Base-by-base conservation (phyloP, 2,888 invertebrate genomes). In the Lasioglossum marginatum region DNA sequence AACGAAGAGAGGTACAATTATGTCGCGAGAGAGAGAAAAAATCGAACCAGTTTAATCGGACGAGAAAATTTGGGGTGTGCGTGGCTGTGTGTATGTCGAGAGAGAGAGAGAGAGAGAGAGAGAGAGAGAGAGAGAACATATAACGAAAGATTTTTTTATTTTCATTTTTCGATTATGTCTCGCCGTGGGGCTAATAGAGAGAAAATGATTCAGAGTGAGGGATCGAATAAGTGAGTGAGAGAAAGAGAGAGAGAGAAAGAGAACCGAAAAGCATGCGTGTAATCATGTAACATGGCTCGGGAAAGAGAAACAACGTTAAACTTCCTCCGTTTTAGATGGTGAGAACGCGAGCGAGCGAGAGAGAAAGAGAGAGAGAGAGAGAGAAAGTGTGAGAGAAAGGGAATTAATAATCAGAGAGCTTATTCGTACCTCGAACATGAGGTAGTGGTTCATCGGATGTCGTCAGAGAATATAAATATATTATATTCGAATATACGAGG, bases 341-440 rank as follows among this genome's bases (percentile, higher is more conserved):
- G 37, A 63, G 66, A 78, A 63, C 23, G 37, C 19, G 23, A 45
- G 60, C 27, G 31, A 23, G 27, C 19, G 31, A 8, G n/a, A 52
- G 14, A 73, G 19, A 45, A 4, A 52, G 63, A 71, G 60, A 6
- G 23, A 19, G 23, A 45, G 48, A 16, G n/a, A 14, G 43, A 27
- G 40, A 10, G 31, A 52, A 10, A 77, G 23, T 45, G 66, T 37
- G 66, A 10, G 68, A 72, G 57, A 70, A 37, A 40, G 52, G 57
- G 23, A 52, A 45, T 43, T 60, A 60, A 48, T 82, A 89, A 92
- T 88, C 88, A 75, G 80, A 85, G 89, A 92, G 92, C 90, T 92
- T 92, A 92, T 88, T 77, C 85, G 73, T 78, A 85, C 77, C 81
- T 76, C 81, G 81, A 75, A 4, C 57, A 31, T 14, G 81, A 76